phyloP scores from a whole-genome alignment of 2,797 vertebrate species.

The Remorina albescens region DNA sequence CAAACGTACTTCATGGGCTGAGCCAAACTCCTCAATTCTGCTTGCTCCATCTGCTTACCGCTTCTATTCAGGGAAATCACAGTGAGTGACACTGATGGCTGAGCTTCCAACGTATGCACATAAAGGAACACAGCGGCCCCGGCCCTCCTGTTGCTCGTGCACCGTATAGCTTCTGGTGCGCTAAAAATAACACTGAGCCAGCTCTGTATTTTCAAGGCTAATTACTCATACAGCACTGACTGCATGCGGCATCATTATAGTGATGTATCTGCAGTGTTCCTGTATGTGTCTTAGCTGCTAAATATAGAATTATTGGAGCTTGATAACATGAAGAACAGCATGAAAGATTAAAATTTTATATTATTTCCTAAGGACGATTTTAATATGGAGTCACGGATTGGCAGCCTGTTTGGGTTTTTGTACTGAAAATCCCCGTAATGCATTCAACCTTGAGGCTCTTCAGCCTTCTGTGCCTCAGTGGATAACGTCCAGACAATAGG shows the following conservation, averaged over 20 bases:
- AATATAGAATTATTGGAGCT: slow-evolving; percentile 2
- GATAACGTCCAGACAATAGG: slow-evolving; percentile 68
- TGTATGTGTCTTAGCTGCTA: slow-evolving; percentile 30
- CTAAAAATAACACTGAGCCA: slow-evolving; percentile 59
- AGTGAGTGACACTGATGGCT: slow-evolving; percentile 27
- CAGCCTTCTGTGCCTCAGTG: slow-evolving; percentile 52
- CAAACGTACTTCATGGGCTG: slow-evolving; percentile 21
- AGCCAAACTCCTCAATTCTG: slow-evolving; percentile 27
- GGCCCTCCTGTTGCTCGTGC: slow-evolving; percentile 30
- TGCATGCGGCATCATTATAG: slow-evolving; percentile 5
- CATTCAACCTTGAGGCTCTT: slow-evolving; percentile 70
- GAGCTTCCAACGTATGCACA: slow-evolving; percentile 16
- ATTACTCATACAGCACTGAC: slow-evolving; percentile 37
- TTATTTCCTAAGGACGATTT: slow-evolving; percentile 42
- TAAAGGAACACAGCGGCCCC: neutral
- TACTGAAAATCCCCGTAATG: slow-evolving; percentile 54
- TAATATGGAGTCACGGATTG: slow-evolving; percentile 30
- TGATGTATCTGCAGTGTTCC: neutral
- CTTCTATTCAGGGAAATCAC: slow-evolving; percentile 39
- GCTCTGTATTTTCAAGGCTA: slow-evolving; percentile 36
- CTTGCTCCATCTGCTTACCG: slow-evolving; percentile 72
- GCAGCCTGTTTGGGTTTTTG: slow-evolving; percentile 33
- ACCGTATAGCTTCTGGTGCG: slow-evolving; percentile 4
- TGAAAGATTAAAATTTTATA: slow-evolving; percentile 58
- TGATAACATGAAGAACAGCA: slow-evolving; percentile 16